These are phyloP conservation scores for Crioceris asparagi DNA, from an alignment of 2,888 invertebrate species.

Conservation along the genomic window DNA sequence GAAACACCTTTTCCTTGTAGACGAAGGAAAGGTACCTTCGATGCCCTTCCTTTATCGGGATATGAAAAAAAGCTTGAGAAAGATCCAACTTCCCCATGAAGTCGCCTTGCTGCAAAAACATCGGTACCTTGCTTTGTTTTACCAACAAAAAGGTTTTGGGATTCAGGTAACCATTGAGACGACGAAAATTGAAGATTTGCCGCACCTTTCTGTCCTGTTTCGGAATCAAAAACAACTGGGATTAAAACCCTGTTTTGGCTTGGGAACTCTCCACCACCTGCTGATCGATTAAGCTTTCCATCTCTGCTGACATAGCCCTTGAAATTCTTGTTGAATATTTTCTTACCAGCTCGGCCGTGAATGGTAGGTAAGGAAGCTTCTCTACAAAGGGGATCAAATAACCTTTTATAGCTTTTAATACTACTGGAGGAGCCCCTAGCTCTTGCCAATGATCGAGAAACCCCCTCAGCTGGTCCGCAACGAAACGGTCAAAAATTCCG, in stretches of 20 bases:
- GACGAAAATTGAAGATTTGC: slow-evolving; percentile 13
- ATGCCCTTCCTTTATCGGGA: slow-evolving; percentile 3
- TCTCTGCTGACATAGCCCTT: slow-evolving; percentile 2
- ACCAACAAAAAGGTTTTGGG: background rate
- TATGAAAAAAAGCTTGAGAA: slow-evolving; percentile 14
- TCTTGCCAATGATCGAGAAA: background rate
- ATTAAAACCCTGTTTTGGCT: slow-evolving; percentile 5
- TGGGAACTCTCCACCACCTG: background rate
- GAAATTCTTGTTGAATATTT: background rate
- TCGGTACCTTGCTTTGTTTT: slow-evolving; percentile 13
- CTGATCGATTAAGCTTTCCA: background rate
- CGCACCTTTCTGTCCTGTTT: slow-evolving; percentile 6
- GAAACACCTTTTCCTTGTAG: slow-evolving; percentile 8
- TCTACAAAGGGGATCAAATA: background rate
- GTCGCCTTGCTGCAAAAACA: slow-evolving; percentile 16
- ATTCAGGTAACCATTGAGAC: background rate
- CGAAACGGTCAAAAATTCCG: background rate
- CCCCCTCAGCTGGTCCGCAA: background rate
- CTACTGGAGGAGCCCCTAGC: background rate
- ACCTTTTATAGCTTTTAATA: background rate
- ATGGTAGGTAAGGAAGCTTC: background rate
- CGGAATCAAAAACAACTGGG: background rate
- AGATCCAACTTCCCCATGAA: slow-evolving; percentile 16
- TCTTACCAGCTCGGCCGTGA: background rate
- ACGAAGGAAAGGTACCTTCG: slow-evolving; percentile 12